These are phyloP conservation scores for Xestoiulus laeticollis DNA, from an alignment of 2,888 invertebrate genomes.

Conservation along the genomic window DNA sequence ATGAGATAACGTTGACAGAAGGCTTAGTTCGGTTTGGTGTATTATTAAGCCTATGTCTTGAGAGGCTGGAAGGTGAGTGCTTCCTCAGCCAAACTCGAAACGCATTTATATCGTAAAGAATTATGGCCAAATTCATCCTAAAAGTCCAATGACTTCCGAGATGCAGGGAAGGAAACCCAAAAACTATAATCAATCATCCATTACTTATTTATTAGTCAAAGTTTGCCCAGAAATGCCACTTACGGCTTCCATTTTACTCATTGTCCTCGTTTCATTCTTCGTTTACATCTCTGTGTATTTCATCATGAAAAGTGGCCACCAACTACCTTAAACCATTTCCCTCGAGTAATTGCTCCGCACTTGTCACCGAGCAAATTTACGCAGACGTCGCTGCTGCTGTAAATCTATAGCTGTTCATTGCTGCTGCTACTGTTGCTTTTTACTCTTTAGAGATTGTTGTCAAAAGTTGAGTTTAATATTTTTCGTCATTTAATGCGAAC, in stretches of 20 bases:
- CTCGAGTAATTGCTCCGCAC: slow-evolving; percentile 26
- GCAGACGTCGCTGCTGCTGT: background rate
- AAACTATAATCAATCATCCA: background rate
- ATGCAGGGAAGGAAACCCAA: slow-evolving; percentile 5
- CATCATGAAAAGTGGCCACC: background rate
- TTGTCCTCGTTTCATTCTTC: background rate
- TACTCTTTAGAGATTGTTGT: background rate
- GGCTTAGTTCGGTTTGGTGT: background rate
- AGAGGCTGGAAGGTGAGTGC: slow-evolving; percentile 26
- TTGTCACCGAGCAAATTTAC: background rate
- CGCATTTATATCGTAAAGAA: background rate
- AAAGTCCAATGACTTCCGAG: background rate
- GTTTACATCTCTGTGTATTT: background rate
- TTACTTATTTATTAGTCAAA: slow-evolving; percentile 18
- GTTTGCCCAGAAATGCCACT: background rate
- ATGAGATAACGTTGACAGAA: background rate
- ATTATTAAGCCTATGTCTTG: background rate
- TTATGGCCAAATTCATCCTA: slow-evolving; percentile 12
- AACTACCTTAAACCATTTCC: background rate
- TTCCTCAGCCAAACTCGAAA: slow-evolving; percentile 1
- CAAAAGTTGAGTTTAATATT: background rate
- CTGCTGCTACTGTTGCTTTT: background rate
- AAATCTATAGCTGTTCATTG: background rate
- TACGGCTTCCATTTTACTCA: slow-evolving; percentile 3
- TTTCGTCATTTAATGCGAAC: too few relatives aligned